Conservation (phyloP, 2,113 vertebrate species). For the Scatophagus argus region DNA sequence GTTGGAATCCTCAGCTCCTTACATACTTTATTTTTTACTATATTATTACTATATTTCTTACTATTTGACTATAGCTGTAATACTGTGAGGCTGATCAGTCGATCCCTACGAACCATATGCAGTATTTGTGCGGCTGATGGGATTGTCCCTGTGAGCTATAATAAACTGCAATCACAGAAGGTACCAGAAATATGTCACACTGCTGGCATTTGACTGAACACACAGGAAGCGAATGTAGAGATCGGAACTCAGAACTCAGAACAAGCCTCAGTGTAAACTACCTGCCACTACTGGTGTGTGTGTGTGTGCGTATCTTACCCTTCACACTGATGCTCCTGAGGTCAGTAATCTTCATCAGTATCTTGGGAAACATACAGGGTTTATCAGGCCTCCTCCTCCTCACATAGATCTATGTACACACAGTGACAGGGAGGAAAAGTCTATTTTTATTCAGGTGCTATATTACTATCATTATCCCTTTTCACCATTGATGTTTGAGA, state of each 20-base stretch:
- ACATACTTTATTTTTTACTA: no score
- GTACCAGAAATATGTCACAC: neutral
- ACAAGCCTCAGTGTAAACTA: no score
- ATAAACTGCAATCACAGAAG: neutral
- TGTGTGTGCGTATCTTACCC: constrained; percentile 67
- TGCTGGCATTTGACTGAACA: neutral
- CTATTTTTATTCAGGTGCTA: no score
- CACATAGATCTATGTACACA: constrained; percentile 76
- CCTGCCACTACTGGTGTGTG: no score
- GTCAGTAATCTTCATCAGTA: constrained; percentile 86
- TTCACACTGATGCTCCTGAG: constrained; percentile 85
- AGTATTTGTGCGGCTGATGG: neutral
- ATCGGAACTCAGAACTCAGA: no score
- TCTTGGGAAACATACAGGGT: constrained; percentile 85
- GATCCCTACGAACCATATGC: no score
- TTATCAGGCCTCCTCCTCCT: constrained; percentile 83
- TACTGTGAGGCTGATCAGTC: no score
- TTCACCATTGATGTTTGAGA: neutral
- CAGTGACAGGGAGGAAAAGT: neutral
- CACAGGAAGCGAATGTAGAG: no score
- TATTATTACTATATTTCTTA: no score
- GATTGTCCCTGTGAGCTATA: neutral
- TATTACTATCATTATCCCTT: no score
- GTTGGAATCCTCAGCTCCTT: no score
- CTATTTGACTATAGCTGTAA: no score